phyloP scores from a whole-genome alignment of 2,888 invertebrate genomes.

The Papilio protenor region DNA sequence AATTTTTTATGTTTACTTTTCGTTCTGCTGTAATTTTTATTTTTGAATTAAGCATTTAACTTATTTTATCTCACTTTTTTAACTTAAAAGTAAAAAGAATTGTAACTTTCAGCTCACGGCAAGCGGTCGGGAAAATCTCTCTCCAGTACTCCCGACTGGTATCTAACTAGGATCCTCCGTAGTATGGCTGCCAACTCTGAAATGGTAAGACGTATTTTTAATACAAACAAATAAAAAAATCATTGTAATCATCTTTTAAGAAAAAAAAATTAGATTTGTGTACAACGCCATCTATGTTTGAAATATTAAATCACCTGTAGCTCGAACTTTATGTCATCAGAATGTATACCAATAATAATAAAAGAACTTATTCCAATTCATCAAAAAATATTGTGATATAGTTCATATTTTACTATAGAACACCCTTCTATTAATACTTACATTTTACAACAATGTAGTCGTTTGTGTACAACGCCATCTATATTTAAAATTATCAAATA shows the following conservation, averaged over 20 bases:
- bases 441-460: neutral
- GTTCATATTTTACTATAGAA: too few species aligned
- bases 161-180: slow-evolving; percentile 69
- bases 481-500: slow-evolving; percentile 16
- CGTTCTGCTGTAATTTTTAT: neutral
- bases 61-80: too few species aligned
- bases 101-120: slow-evolving; percentile 83
- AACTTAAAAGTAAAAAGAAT: too few species aligned
- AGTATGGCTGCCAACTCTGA: slow-evolving; percentile 69
- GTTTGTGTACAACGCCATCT: slow-evolving; percentile 57
- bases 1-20: neutral
- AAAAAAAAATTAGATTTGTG: neutral
- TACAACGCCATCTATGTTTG: slow-evolving; percentile 1
- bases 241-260: neutral
- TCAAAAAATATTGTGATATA: too few species aligned
- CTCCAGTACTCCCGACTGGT: slow-evolving; percentile 74
- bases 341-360: too few species aligned
- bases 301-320: neutral
- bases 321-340: too few species aligned
- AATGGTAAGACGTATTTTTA: slow-evolving; percentile 57
- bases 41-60: neutral
- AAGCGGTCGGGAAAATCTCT: slow-evolving; percentile 82
- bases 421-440: neutral
- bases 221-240: neutral
- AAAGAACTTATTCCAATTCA: too few species aligned